A percentile compares a stretch with the other conserved stretches of the same genome.
Conservation (phyloP, 2,113 vertebrate genomes). For the Podocnemis expansa region DNA sequence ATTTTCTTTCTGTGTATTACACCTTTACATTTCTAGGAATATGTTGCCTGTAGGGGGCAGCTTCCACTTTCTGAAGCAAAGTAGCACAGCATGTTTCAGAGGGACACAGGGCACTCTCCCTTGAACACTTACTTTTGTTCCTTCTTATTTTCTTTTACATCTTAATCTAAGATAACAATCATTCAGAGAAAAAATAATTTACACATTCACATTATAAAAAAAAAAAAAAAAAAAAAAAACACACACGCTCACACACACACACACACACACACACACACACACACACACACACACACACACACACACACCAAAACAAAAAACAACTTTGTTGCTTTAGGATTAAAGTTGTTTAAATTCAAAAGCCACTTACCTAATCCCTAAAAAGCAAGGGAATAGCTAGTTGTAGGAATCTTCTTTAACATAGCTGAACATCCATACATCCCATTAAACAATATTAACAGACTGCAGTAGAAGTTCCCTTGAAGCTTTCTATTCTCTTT, state of each 20-base stretch:
- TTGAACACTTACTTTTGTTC: not conserved
- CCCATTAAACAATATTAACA: not conserved
- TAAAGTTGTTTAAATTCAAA: not conserved
- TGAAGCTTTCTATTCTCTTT: too few relatives aligned
- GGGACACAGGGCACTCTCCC: not conserved
- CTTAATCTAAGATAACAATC: not conserved
- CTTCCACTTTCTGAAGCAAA: not conserved
- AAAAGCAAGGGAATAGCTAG: not conserved
- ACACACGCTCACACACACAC: too few relatives aligned
- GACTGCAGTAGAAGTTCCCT: not conserved
- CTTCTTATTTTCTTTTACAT: not conserved
- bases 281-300: too few relatives aligned
- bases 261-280: too few relatives aligned
- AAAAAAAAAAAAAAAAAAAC: too few relatives aligned
- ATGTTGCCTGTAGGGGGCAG: not conserved
- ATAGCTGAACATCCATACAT: not conserved
- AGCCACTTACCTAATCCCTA: not conserved
- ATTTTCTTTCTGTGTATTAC: not conserved
- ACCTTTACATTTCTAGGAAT: not conserved
- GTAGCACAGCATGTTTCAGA: not conserved
- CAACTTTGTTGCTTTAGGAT: not conserved
- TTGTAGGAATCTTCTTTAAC: not conserved
- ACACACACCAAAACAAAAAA: not conserved
- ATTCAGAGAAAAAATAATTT: not conserved
- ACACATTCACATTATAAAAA: too few relatives aligned